Evolutionary conservation across 92 coral and sea anemone species (phyloP), one percentile per base, ranked within the genome.

Genomic region (Zoanthus gigantus): DNA sequence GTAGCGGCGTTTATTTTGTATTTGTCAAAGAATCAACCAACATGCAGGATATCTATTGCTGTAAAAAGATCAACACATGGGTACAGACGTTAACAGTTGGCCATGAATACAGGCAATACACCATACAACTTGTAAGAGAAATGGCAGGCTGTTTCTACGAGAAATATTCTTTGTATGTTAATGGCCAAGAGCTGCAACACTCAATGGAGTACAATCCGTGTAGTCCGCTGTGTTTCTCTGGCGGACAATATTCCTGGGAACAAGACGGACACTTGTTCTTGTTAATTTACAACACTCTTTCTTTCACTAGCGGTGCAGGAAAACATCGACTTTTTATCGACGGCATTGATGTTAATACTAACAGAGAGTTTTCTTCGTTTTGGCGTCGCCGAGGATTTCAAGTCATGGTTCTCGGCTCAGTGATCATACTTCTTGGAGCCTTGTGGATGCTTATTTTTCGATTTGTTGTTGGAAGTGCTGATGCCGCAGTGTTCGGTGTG

Each of bases 201-300:
- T 32, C 15, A n/a, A 74, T 93, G 31, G 44, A 82, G 13, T 85
- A 83, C 85, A 93, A 93, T 44, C 87, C 88, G 10, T 93, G 90
- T 18, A 93, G 95, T 58, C 95, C 95, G 12, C 53, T 93, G 32
- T 93, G 95, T 50, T 90, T 90, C n/a, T 77, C 77, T 4, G 93
- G 95, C 0, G 95, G 95, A 5, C 54, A 72, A 17, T 93, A 90
- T 52, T 87, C 50, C 0, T 90, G 95, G 95, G 83, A 88, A 5
- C 93, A 93, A 57, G 91, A 90, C 50, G 92, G 93, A 72, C 95
- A 90, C 56, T 45, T 61, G 14, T 93, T 93, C 72, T 31, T 53
- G 3, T 54, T 93, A 29, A 81, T 93, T 56, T 90, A 90, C 90
- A 86, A 93, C 73, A 86, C 82, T 56, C 83, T 90, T 29, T 88